Evolutionary conservation across 2,113 vertebrate genomes (phyloP).

Genomic region (Elgaria multicarinata): DNA sequence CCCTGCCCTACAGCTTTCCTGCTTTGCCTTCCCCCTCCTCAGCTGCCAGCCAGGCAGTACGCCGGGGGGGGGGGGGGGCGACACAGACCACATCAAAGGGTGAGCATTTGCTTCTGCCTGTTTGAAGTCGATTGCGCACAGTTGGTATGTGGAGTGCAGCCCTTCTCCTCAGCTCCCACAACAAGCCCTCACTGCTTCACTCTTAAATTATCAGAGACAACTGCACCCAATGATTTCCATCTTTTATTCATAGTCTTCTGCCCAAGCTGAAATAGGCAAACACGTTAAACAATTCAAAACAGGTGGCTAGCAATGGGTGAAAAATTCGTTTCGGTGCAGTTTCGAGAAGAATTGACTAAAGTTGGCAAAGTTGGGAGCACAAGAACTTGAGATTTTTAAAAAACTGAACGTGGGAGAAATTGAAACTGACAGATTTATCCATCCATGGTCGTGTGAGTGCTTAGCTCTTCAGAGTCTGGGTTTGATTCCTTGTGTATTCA

Average conservation of each 20-base stretch:
- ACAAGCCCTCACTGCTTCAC: conserved; percentile 65
- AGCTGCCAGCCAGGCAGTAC: background rate
- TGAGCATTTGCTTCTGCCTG: conserved; percentile 47
- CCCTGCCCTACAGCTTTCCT: background rate
- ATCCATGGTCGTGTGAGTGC: no score
- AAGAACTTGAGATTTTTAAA: no score
- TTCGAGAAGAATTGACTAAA: no score
- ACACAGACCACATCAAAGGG: conserved; percentile 45
- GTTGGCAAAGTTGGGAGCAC: no score
- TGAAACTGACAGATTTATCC: no score
- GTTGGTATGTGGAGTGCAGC: conserved; percentile 62
- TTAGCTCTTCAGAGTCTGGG: no score
- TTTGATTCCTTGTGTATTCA: no score
- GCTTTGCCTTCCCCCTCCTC: background rate
- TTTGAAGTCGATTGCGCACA: conserved; percentile 59
- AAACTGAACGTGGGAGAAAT: no score
- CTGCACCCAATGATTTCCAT: conserved; percentile 60
- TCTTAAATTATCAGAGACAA: conserved; percentile 71
- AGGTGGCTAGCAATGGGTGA: background rate
- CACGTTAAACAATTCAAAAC: background rate
- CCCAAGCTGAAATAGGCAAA: background rate
- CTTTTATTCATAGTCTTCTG: conserved; percentile 82
- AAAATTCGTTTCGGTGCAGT: no score
- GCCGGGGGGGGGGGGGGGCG: background rate
- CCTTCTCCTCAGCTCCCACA: conserved; percentile 53